A percentile compares a stretch with the other conserved stretches of the same genome.
Conservation (phyloP, 2,888 invertebrate species). For the Xestia sexstrigata region DNA sequence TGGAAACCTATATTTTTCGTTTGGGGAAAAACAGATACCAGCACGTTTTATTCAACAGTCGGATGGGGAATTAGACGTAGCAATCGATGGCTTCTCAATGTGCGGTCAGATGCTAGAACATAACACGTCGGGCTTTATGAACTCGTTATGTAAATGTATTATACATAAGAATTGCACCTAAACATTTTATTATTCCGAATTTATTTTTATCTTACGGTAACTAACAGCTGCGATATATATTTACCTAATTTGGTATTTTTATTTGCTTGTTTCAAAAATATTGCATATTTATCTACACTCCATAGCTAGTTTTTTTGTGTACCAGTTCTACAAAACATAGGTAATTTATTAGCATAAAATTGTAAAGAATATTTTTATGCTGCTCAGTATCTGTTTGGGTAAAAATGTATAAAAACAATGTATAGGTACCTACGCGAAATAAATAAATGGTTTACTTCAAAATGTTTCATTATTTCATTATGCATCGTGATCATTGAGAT, state of each 20-base stretch:
- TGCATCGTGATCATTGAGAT: background rate
- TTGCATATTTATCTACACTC: background rate
- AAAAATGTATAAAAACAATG: background rate
- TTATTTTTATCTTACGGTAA: background rate
- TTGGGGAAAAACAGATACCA: conserved; percentile 67
- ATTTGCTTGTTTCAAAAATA: background rate
- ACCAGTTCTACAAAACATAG: background rate
- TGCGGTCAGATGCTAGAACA: conserved; percentile 60
- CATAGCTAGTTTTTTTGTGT: background rate
- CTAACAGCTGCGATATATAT: background rate
- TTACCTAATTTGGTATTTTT: background rate
- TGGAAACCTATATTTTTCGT: conserved; percentile 71
- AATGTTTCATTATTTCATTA: background rate
- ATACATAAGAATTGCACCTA: conserved; percentile 49
- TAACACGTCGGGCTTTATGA: conserved; percentile 58
- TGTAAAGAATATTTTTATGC: background rate
- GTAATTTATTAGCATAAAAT: background rate
- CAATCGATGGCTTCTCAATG: conserved; percentile 69
- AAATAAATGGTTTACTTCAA: background rate
- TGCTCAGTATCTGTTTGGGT: no score
- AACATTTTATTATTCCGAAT: background rate
- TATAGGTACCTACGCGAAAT: background rate
- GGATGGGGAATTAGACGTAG: conserved; percentile 68
- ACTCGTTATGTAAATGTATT: conserved; percentile 69
- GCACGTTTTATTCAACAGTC: conserved; percentile 71